These are phyloP conservation scores for Sinonovacula constricta DNA, from an alignment of 1,140 invertebrate species.

Conservation along the genomic window DNA sequence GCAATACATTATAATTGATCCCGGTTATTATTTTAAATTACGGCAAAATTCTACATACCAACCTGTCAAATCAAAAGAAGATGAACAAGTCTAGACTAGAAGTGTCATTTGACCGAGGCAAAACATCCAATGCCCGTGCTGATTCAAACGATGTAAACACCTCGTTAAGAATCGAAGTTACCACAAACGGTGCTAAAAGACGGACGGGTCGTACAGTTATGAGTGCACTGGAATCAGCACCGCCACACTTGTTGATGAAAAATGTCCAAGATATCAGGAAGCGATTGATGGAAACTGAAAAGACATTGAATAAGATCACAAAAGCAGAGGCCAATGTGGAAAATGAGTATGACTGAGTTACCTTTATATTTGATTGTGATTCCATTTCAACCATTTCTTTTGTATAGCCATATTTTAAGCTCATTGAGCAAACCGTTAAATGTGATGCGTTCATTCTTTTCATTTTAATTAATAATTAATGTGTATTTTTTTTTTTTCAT, in stretches of 20 bases:
- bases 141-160: not conserved
- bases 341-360: constrained; percentile 46
- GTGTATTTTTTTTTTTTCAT: too few relatives aligned
- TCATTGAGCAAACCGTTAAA: too few relatives aligned
- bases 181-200: not conserved
- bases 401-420: too few relatives aligned
- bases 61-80: constrained; percentile 7
- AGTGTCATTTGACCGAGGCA: constrained; percentile 25
- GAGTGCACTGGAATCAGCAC: constrained; percentile 51
- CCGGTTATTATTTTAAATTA: too few relatives aligned
- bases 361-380: too few relatives aligned
- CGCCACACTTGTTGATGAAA: constrained; percentile 59
- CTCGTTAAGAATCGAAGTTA: constrained; percentile 32
- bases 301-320: constrained; percentile 65
- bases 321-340: constrained; percentile 59
- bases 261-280: constrained; percentile 67
- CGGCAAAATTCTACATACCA: too few relatives aligned
- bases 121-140: constrained; percentile 5
- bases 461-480: too few relatives aligned
- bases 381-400: too few relatives aligned
- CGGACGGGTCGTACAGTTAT: not conserved
- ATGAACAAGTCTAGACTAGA: constrained; percentile 39
- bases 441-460: too few relatives aligned
- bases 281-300: constrained; percentile 66
- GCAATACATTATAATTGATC: too few relatives aligned